Conservation (phyloP, 2,797 vertebrate genomes). For the Sebastes elongatus region DNA sequence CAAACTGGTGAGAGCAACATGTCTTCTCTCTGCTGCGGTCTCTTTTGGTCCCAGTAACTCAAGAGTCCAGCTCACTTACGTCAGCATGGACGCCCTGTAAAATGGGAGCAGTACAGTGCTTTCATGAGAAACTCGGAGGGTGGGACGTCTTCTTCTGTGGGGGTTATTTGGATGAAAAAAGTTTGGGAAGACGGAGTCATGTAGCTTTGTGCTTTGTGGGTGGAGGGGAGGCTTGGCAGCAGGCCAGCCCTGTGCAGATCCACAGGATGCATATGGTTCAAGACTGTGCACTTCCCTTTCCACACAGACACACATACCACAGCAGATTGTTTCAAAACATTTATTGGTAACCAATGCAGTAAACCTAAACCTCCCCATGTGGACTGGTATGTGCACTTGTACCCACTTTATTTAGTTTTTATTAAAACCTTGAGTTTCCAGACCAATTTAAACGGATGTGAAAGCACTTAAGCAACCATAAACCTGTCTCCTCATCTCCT, state of each 20-base stretch:
- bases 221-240: slow-evolving; percentile 28
- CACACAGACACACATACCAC: not conserved
- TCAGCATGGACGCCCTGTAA: not conserved
- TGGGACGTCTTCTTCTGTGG: not conserved
- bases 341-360: not conserved
- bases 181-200: slow-evolving; percentile 9
- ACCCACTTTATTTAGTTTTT: not conserved
- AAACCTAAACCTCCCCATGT: not conserved
- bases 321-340: slow-evolving; percentile 1
- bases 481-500: not conserved
- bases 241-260: slow-evolving; percentile 18
- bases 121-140: not conserved
- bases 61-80: not conserved
- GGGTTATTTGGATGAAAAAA: slow-evolving; percentile 4
- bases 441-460: not conserved
- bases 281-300: slow-evolving; percentile 15
- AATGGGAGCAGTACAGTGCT: slow-evolving; percentile 1
- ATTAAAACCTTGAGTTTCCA: slow-evolving; percentile 6
- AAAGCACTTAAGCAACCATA: slow-evolving; percentile 11
- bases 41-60: not conserved
- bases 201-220: slow-evolving; percentile 23
- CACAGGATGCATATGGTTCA: slow-evolving; percentile 58
- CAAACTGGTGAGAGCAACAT: slow-evolving; percentile 90
- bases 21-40: not conserved
- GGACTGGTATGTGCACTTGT: not conserved